Percentiles rank a stretch among this genome's conserved stretches.
Conservation (phyloP, 2,888 invertebrate genomes). For the Rhyacophila evoluta region DNA sequence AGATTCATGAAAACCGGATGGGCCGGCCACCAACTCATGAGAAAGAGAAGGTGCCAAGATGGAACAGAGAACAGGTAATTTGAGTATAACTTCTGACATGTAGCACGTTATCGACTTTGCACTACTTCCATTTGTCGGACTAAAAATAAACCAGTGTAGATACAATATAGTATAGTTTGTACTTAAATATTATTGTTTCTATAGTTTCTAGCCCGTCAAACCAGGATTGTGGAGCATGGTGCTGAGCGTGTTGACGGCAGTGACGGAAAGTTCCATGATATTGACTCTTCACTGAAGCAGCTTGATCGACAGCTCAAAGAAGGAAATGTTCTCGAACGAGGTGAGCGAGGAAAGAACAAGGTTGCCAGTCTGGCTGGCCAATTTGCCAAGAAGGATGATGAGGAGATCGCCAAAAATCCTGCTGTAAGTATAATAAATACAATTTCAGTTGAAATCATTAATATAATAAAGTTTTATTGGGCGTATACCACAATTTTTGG, state of each 20-base stretch:
- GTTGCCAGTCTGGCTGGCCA: slow-evolving; percentile 91
- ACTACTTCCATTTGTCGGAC: no score
- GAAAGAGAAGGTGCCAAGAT: slow-evolving; percentile 88
- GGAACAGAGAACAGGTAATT: slow-evolving; percentile 86
- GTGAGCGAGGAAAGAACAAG: slow-evolving; percentile 76
- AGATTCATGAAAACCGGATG: slow-evolving; percentile 83
- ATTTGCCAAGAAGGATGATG: slow-evolving; percentile 72
- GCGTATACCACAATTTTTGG: no score
- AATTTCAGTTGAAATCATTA: no score
- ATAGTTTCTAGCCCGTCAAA: slow-evolving; percentile 75
- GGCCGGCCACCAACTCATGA: slow-evolving; percentile 72
- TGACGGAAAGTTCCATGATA: slow-evolving; percentile 76
- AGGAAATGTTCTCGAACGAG: slow-evolving; percentile 77
- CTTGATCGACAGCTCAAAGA: slow-evolving; percentile 82
- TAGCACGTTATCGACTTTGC: no score
- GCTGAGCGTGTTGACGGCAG: slow-evolving; percentile 68
- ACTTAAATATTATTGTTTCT: slow-evolving; percentile 53
- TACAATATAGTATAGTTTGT: no score
- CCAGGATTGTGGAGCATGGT: slow-evolving; percentile 77
- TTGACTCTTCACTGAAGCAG: slow-evolving; percentile 79
- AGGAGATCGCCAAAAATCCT: slow-evolving; percentile 60
- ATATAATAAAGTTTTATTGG: no score
- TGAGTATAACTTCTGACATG: no score
- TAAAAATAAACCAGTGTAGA: no score
- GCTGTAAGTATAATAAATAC: neutral